phyloP scores from a whole-genome alignment of 2,888 invertebrate genomes.

The Aphidius colemani region DNA sequence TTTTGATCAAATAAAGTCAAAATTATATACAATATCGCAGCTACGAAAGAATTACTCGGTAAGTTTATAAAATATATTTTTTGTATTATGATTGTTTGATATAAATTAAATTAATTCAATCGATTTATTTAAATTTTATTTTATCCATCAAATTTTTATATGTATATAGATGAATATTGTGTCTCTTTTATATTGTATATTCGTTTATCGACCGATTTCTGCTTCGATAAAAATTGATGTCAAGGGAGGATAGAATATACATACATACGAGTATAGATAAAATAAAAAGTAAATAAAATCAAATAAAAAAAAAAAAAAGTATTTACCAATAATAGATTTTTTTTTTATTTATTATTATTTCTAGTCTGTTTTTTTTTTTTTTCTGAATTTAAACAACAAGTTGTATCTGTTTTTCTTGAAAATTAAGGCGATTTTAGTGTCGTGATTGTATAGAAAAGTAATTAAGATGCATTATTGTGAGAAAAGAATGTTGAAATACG shows the following conservation, averaged over 20 bases:
- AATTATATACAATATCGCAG: too few species aligned
- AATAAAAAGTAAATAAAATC: neutral
- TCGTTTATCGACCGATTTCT: slow-evolving; percentile 27
- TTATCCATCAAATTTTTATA: neutral
- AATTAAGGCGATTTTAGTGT: slow-evolving; percentile 1
- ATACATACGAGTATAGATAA: too few species aligned
- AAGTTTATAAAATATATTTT: too few species aligned
- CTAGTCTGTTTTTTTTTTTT: neutral
- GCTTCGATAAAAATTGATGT: slow-evolving; percentile 29
- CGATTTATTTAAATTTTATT: too few species aligned
- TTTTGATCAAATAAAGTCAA: too few species aligned
- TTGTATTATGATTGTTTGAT: too few species aligned
- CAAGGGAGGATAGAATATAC: slow-evolving; percentile 13
- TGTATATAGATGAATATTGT: slow-evolving; percentile 16
- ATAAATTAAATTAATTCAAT: too few species aligned
- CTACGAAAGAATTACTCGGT: too few species aligned
- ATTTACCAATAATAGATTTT: neutral
- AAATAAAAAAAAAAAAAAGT: slow-evolving; percentile 4
- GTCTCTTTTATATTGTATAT: slow-evolving; percentile 10
- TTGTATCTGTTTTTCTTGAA: neutral
- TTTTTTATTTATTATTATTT: neutral
- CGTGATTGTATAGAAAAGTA: slow-evolving; percentile 7
- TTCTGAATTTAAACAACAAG: neutral
- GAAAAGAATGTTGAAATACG: slow-evolving; percentile 24
- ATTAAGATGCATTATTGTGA: slow-evolving; percentile 1